These are phyloP conservation scores for Grantiella picta DNA, from an alignment of 2,113 vertebrate species.

Conservation along the genomic window DNA sequence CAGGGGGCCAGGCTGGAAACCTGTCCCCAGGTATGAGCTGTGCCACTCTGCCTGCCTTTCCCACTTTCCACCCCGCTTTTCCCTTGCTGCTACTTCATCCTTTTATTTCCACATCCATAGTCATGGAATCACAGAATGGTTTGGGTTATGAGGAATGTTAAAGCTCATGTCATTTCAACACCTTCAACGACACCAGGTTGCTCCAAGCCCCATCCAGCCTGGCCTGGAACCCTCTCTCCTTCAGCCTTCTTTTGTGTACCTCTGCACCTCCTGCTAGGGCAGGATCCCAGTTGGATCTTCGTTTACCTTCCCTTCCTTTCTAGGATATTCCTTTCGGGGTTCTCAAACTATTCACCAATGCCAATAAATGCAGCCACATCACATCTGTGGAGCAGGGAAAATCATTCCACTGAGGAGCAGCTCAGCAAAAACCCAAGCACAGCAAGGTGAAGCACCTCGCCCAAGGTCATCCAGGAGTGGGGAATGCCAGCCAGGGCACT, in stretches of 20 bases:
- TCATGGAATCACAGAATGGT: background rate
- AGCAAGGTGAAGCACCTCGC: background rate
- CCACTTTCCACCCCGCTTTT: background rate
- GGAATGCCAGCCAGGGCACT: background rate
- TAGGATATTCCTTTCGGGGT: background rate
- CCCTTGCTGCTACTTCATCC: background rate
- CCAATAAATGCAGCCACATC: background rate
- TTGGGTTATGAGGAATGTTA: background rate
- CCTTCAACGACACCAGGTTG: background rate
- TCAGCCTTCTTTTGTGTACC: background rate
- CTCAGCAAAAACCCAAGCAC: background rate
- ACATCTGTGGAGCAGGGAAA: background rate
- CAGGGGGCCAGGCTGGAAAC: background rate
- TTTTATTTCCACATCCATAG: background rate
- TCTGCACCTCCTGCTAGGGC: background rate
- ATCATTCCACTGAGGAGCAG: background rate
- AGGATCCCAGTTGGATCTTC: background rate
- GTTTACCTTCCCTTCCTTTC: background rate
- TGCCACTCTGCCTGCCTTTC: background rate
- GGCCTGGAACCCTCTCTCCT: background rate
- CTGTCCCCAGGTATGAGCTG: background rate
- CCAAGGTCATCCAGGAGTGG: background rate
- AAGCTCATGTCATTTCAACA: background rate
- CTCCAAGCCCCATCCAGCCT: background rate
- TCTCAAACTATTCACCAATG: background rate